phyloP scores from a whole-genome alignment of 2,113 vertebrate species.

The Cyphomyrus plagiostoma region DNA sequence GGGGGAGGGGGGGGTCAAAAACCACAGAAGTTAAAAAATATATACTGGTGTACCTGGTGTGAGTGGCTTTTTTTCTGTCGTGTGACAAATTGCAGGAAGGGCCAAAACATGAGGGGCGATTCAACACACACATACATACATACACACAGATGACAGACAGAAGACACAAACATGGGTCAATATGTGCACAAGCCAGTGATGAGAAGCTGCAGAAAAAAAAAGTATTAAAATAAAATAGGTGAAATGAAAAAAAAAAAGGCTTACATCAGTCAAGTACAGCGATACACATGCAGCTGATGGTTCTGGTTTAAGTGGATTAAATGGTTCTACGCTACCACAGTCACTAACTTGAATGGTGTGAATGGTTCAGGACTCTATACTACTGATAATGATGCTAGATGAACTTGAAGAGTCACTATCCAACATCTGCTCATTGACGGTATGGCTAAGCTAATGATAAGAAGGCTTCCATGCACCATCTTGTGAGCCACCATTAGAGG shows the following conservation, averaged over 20 bases:
- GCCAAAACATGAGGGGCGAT: slow-evolving; percentile 57
- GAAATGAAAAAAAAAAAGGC: slow-evolving; percentile 9
- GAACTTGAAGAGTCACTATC: neutral
- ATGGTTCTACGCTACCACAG: neutral
- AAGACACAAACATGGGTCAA: slow-evolving; percentile 42
- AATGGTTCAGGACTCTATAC: neutral
- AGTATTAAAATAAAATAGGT: neutral
- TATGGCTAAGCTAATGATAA: neutral
- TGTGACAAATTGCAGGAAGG: slow-evolving; percentile 73
- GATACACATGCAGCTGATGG: neutral
- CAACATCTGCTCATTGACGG: neutral
- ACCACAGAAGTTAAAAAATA: slow-evolving; percentile 49
- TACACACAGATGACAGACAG: slow-evolving; percentile 35
- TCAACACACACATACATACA: neutral
- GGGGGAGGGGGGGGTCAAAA: slow-evolving; percentile 27
- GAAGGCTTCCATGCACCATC: neutral
- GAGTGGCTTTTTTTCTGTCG: slow-evolving; percentile 78
- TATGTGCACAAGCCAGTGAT: slow-evolving; percentile 51
- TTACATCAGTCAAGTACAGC: slow-evolving; percentile 3
- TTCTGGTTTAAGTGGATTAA: neutral
- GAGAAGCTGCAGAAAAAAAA: slow-evolving; percentile 11
- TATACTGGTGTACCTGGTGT: slow-evolving; percentile 66
- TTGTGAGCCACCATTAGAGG: neutral
- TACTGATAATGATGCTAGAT: neutral
- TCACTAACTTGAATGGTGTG: neutral